phyloP scores from a whole-genome alignment of 2,888 invertebrate species.

The Sinodicranocentrus sp. region DNA sequence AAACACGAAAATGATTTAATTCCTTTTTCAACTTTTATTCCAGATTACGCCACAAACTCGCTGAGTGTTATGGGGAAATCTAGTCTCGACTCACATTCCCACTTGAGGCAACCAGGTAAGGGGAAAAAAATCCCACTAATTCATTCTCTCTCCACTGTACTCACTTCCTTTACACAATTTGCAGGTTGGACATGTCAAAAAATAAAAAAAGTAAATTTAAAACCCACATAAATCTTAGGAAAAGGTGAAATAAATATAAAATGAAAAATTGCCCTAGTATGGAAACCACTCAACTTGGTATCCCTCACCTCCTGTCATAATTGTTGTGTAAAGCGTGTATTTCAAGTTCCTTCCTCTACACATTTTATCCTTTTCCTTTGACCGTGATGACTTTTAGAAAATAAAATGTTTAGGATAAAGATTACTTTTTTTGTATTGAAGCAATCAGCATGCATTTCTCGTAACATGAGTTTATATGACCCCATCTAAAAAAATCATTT shows the following conservation, averaged over 20 bases:
- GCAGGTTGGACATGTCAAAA: too few relatives aligned
- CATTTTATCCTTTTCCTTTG: not conserved
- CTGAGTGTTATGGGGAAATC: slow-evolving; percentile 89
- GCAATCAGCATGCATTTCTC: slow-evolving; percentile 43
- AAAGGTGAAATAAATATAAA: too few relatives aligned
- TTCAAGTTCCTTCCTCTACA: slow-evolving; percentile 17
- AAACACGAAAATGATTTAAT: not conserved
- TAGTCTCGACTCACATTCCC: slow-evolving; percentile 91
- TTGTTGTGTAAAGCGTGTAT: slow-evolving; percentile 16
- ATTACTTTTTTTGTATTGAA: slow-evolving; percentile 1
- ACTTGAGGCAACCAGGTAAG: slow-evolving; percentile 92
- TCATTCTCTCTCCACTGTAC: not conserved
- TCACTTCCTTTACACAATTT: too few relatives aligned
- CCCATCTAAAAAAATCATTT: too few relatives aligned
- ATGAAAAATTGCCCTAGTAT: slow-evolving; percentile 26
- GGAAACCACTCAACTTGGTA: slow-evolving; percentile 12
- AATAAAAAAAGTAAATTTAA: too few relatives aligned
- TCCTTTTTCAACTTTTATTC: slow-evolving; percentile 76
- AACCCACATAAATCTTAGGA: too few relatives aligned
- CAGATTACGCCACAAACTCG: slow-evolving; percentile 92
- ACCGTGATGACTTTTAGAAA: slow-evolving; percentile 20
- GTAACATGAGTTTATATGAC: not conserved
- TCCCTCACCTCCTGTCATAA: slow-evolving; percentile 21
- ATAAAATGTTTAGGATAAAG: not conserved
- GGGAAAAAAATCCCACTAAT: not conserved